Evolutionary conservation across 2,113 vertebrate species (phyloP).

Genomic region (Hassar affinis): DNA sequence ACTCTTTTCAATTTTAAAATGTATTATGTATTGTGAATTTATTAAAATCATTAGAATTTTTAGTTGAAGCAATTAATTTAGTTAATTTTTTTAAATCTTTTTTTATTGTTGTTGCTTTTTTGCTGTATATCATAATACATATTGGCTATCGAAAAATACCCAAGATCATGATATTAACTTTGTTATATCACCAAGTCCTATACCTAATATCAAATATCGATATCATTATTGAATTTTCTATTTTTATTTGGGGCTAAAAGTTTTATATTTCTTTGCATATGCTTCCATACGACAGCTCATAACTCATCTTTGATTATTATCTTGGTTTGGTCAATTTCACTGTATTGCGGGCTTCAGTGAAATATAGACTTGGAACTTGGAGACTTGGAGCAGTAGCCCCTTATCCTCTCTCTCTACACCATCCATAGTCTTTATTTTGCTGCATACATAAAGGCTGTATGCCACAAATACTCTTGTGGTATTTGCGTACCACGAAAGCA

Average conservation of each 20-base stretch:
- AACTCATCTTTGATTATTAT: slow-evolving; percentile 19
- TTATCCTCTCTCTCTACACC: not conserved
- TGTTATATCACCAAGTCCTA: not conserved
- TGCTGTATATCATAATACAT: not conserved
- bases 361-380: too few species aligned
- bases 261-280: not conserved
- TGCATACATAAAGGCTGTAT: not conserved
- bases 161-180: not conserved
- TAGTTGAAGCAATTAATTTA: not conserved
- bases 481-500: not conserved
- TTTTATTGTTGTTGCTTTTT: not conserved
- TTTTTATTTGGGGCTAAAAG: not conserved
- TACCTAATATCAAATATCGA: not conserved
- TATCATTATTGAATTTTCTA: not conserved
- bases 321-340: slow-evolving; percentile 24
- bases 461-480: not conserved
- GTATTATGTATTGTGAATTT: not conserved
- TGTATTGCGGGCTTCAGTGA: slow-evolving; percentile 23
- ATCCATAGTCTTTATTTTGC: not conserved
- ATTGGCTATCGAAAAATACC: not conserved
- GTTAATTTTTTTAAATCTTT: not conserved
- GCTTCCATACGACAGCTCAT: not conserved
- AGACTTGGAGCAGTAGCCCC: slow-evolving; percentile 1
- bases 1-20: not conserved
- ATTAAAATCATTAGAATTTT: not conserved